A percentile compares a stretch with the other conserved stretches of the same genome.
phyloP scores from a whole-genome alignment of 35 echinoderm and acorn worm species.

The Eucidaris tribuloides region DNA sequence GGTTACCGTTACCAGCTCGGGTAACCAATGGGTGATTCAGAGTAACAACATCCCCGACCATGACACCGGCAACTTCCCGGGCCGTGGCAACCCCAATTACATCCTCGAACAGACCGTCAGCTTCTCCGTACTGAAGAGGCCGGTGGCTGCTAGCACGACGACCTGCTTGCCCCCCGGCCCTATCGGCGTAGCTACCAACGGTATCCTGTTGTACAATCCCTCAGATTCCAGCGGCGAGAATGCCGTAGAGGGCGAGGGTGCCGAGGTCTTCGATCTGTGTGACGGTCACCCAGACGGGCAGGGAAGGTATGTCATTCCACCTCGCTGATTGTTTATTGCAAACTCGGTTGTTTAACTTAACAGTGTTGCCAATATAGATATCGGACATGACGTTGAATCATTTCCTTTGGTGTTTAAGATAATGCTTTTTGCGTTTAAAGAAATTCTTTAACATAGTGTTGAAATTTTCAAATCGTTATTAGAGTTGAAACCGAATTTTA shows the following conservation, averaged over 20 bases:
- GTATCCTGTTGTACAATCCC: constrained; percentile 65
- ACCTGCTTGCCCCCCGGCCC: constrained; percentile 58
- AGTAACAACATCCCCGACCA: constrained; percentile 82
- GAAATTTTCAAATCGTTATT: no score
- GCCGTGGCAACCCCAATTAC: constrained; percentile 41
- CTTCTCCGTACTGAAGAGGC: constrained; percentile 21
- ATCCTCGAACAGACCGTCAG: constrained; percentile 26
- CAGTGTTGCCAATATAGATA: no score
- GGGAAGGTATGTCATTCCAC: constrained; percentile 14
- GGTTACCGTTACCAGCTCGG: constrained; percentile 13
- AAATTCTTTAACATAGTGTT: no score
- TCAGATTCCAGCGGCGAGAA: constrained; percentile 39
- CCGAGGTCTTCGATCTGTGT: constrained; percentile 56
- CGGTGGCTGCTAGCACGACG: constrained; percentile 19
- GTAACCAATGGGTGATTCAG: constrained; percentile 16
- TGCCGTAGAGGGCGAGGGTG: constrained; percentile 42
- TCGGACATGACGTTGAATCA: no score
- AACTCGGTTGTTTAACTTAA: no score
- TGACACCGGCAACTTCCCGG: constrained; percentile 37
- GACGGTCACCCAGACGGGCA: constrained; percentile 44
- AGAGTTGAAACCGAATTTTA: no score
- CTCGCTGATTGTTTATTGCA: no score
- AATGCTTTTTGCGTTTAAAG: no score
- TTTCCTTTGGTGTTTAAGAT: no score
- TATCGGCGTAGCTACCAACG: constrained; percentile 63